Percentiles rank a stretch among this genome's conserved stretches.
phyloP scores from a whole-genome alignment of 2,113 vertebrate species.

The Eretmochelys imbricata region DNA sequence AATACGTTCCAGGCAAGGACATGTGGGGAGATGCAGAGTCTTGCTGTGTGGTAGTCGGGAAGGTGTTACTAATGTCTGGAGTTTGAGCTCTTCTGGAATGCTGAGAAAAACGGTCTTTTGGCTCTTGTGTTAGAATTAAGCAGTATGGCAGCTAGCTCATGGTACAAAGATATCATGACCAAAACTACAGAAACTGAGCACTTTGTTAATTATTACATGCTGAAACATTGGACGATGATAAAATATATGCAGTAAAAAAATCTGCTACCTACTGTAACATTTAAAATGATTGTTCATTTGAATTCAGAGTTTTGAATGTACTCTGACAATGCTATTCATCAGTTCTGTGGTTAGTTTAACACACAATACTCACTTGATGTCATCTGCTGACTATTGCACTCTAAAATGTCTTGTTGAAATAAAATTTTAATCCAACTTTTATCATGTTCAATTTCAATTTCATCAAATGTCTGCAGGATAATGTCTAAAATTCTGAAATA shows the following conservation, averaged over 20 bases:
- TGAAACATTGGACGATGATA: slow-evolving; percentile 56
- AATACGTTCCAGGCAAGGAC: background rate
- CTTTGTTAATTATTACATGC: slow-evolving; percentile 42
- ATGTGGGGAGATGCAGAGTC: background rate
- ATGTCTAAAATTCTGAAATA: slow-evolving; percentile 70
- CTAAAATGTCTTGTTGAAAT: slow-evolving; percentile 69
- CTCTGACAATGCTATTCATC: slow-evolving; percentile 70
- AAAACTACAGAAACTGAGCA: slow-evolving; percentile 59
- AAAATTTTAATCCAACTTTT: slow-evolving; percentile 70
- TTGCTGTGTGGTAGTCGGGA: slow-evolving; percentile 31
- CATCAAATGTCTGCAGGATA: slow-evolving; percentile 48
- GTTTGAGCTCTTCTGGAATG: slow-evolving; percentile 37
- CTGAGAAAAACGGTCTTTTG: slow-evolving; percentile 39
- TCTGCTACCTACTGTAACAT: slow-evolving; percentile 21
- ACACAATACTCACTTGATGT: slow-evolving; percentile 64
- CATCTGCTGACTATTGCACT: slow-evolving; percentile 48
- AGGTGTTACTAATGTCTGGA: slow-evolving; percentile 30
- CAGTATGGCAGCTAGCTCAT: slow-evolving; percentile 48
- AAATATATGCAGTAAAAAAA: too few relatives aligned
- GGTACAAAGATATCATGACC: slow-evolving; percentile 34
- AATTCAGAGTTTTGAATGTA: slow-evolving; percentile 64
- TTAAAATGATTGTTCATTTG: slow-evolving; percentile 54
- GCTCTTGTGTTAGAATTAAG: slow-evolving; percentile 42
- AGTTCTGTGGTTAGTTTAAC: slow-evolving; percentile 59
- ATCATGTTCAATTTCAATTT: slow-evolving; percentile 64